Conservation (phyloP, 2,888 invertebrate species). For the Ochropleura leucogaster region DNA sequence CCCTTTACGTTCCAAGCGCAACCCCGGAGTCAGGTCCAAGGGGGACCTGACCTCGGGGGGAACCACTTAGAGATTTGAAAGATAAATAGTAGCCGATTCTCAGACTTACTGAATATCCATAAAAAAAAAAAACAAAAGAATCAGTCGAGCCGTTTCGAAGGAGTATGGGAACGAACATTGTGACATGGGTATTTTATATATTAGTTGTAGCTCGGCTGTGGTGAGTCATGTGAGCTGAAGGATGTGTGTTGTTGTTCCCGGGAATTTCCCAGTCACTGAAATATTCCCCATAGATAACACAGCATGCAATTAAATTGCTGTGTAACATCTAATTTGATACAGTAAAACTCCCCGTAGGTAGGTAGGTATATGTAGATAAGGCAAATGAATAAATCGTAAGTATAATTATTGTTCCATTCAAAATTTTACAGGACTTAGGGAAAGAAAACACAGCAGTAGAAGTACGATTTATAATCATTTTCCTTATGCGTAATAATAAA, state of each 20-base stretch:
- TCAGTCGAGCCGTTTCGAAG: too few species aligned
- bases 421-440: slow-evolving; percentile 2
- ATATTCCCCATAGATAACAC: neutral
- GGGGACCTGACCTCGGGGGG: too few species aligned
- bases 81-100: too few species aligned
- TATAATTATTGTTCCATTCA: slow-evolving; percentile 30
- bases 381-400: neutral
- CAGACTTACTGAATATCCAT: too few species aligned
- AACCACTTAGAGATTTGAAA: too few species aligned
- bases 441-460: slow-evolving; percentile 21
- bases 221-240: neutral
- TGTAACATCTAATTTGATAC: slow-evolving; percentile 3
- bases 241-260: neutral
- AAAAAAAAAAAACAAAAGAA: too few species aligned
- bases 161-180: too few species aligned
- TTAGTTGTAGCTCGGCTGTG: too few species aligned
- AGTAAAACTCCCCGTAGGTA: slow-evolving; percentile 19
- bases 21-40: too few species aligned
- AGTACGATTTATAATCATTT: slow-evolving; percentile 6
- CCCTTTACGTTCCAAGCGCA: too few species aligned
- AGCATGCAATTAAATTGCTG: neutral
- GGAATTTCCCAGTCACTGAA: neutral
- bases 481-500: slow-evolving; percentile 8
- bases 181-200: too few species aligned
- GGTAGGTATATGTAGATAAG: too few species aligned